These are phyloP conservation scores for Diarsia rubi DNA, from an alignment of 2,888 invertebrate species.

Conservation along the genomic window DNA sequence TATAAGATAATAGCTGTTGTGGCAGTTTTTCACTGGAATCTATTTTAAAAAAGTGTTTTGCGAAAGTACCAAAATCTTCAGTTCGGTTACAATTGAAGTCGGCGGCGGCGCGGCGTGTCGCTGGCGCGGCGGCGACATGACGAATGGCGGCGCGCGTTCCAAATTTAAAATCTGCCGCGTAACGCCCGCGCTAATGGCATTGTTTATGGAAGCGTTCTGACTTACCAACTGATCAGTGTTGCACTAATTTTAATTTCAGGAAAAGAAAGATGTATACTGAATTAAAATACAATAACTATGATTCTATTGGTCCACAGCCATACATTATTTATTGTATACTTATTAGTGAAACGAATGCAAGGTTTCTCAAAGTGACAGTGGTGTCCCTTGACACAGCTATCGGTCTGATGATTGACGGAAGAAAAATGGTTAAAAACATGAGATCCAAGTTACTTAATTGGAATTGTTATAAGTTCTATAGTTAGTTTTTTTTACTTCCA, in stretches of 20 bases:
- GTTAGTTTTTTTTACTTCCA: not conserved
- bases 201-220: conserved; percentile 88
- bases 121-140: conserved; percentile 88
- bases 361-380: not conserved
- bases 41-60: conserved; percentile 18
- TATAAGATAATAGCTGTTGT: not conserved
- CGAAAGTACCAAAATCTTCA: conserved; percentile 76
- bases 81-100: conserved; percentile 65
- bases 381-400: not conserved
- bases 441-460: not conserved
- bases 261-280: not conserved
- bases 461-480: not conserved
- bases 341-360: not conserved
- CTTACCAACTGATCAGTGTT: conserved; percentile 82
- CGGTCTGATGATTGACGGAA: not conserved
- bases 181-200: conserved; percentile 89
- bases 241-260: conserved; percentile 45
- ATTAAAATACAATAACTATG: not conserved
- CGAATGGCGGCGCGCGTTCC: conserved; percentile 88
- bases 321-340: not conserved
- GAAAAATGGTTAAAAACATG: not conserved
- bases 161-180: conserved; percentile 91
- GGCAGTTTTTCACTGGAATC: too few species aligned
- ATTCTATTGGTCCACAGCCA: not conserved
- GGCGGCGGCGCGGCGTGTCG: conserved; percentile 83